phyloP scores from a whole-genome alignment of 2,797 vertebrate genomes.

The Gephyroberyx darwinii region DNA sequence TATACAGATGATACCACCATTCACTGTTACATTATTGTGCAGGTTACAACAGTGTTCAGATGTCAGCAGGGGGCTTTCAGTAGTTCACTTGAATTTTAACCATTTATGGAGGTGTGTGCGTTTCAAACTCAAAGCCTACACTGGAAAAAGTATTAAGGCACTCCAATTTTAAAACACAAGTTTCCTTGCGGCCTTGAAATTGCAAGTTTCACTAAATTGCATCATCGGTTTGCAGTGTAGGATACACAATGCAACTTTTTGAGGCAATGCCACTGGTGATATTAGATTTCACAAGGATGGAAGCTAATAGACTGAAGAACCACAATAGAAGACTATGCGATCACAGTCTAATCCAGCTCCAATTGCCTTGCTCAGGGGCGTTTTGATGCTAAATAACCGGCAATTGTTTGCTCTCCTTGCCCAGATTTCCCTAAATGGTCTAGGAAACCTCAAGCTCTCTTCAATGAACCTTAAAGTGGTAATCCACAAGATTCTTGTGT shows the following conservation, averaged over 20 bases:
- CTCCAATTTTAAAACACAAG: not conserved
- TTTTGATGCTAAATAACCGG: conserved; percentile 18
- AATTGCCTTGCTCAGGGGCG: conserved; percentile 13
- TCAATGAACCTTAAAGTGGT: too few relatives aligned
- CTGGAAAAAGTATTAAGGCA: not conserved
- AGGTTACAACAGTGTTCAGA: conserved; percentile 7
- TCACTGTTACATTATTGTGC: conserved; percentile 42
- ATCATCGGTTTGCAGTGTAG: too few relatives aligned
- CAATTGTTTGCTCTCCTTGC: conserved; percentile 4
- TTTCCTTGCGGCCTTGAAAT: not conserved
- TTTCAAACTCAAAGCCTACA: conserved; percentile 32
- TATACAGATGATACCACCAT: conserved; percentile 56
- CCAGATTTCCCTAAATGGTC: not conserved
- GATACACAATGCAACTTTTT: too few relatives aligned
- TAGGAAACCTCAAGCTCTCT: not conserved
- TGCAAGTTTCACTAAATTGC: not conserved
- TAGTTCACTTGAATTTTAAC: conserved; percentile 40
- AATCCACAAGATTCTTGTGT: too few relatives aligned
- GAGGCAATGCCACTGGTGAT: not conserved
- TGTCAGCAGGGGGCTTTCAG: conserved; percentile 25
- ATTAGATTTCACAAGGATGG: not conserved
- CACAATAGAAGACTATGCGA: not conserved
- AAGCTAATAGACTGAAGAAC: not conserved
- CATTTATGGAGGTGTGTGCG: conserved; percentile 64
- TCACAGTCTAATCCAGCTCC: conserved; percentile 3